These are phyloP conservation scores for Hydrotaea cyrtoneurina DNA, from an alignment of 2,888 invertebrate species.

Conservation along the genomic window DNA sequence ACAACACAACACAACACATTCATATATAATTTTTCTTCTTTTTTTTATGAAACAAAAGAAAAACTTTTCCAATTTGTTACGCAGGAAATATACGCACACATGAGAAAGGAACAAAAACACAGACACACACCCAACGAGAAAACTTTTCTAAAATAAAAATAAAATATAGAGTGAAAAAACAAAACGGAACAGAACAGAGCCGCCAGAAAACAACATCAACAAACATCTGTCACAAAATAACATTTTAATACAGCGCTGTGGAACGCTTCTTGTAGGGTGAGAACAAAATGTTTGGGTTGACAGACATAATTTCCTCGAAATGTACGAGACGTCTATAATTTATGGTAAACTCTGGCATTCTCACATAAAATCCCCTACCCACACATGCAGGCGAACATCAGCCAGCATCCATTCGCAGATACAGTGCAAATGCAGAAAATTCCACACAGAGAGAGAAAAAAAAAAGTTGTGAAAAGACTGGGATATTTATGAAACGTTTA, in stretches of 20 bases:
- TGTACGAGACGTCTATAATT: no score
- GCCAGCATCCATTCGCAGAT: no score
- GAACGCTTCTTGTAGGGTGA: no score
- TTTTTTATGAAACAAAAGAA: slow-evolving; percentile 19
- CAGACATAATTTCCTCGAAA: no score
- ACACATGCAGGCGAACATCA: no score
- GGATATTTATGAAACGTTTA: no score
- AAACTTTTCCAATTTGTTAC: slow-evolving; percentile 19
- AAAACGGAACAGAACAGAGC: background rate
- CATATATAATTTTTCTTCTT: background rate
- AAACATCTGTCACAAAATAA: slow-evolving; percentile 14
- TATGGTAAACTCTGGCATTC: no score
- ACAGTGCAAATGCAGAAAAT: no score
- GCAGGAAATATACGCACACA: slow-evolving; percentile 3
- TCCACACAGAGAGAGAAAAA: no score
- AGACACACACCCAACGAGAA: background rate
- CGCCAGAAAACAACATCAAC: background rate
- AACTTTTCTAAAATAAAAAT: slow-evolving; percentile 1
- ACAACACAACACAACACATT: background rate
- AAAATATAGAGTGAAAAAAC: background rate
- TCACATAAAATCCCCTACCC: no score
- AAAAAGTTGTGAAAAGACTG: no score
- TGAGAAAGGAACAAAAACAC: background rate
- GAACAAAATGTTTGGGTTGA: no score
- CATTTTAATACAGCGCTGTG: slow-evolving; percentile 14